Evolutionary conservation across 1,140 invertebrate species (phyloP), one percentile per base, ranked within the genome.

Genomic region (Stegodyphus dumicola): DNA sequence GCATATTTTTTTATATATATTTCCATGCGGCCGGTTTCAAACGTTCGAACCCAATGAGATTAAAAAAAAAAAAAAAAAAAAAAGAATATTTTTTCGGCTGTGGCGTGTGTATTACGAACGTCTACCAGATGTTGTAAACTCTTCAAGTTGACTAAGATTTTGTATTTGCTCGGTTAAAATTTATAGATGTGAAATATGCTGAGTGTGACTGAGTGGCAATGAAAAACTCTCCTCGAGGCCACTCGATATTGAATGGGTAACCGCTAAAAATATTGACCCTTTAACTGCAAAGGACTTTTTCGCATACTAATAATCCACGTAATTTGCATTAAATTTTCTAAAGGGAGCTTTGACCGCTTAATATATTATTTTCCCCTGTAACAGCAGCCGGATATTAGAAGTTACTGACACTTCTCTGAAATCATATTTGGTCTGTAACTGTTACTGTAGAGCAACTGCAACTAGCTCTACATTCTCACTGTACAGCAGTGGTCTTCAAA

Each of bases 91-190:
- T 60, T 60, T 70, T 53, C 53, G 11, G 52, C 64, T 18, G 33
- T 53, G 18, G 52, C 78, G 78, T 80, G 78, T 69, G 65, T 64
- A 69, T 54, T 67, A 18, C 65, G 51, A 79, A 69, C 78, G 78
- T 71, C 53, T 80, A 71, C 78, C 78, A 80, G 66, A 80, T 80
- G 78, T 60, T 80, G 66, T 51, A 11, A 69, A 70, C 78, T 80
- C 67, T 80, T 80, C 78, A 80, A 77, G 15, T 54, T 15, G 48
- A 71, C 67, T 60, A 80, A 80, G 78, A 80, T 65, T 60, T 80
- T 80, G 66, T 80, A 80, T 80, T 80, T 80, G 78, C 2, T 71
- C 78, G 69, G 33, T 80, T 67, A 80, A 80, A 80, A 64, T 71
- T 60, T 78, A 17, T 64, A 67, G 65, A 67, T 69, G 64, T 78